phyloP scores from a whole-genome alignment of 1,140 invertebrate species.

The Calliphora vicina region DNA sequence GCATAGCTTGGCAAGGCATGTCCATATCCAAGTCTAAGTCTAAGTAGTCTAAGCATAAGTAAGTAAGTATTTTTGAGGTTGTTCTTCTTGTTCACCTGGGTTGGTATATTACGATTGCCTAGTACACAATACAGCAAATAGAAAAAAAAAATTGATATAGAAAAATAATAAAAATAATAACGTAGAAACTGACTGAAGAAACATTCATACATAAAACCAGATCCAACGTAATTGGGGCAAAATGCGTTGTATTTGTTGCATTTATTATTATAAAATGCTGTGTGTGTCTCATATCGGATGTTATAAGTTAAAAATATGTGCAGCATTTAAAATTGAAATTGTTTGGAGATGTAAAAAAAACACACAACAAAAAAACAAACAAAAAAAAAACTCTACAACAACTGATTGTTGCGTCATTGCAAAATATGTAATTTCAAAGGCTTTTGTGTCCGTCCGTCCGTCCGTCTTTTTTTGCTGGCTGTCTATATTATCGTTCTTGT shows the following conservation, averaged over 20 bases:
- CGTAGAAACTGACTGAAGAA: background rate
- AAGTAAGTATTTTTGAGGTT: constrained; percentile 1
- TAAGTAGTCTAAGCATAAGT: background rate
- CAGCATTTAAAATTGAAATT: constrained; percentile 28
- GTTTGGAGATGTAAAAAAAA: background rate
- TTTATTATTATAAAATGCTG: background rate
- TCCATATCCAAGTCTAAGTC: background rate
- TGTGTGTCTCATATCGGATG: constrained; percentile 21
- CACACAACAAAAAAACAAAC: background rate
- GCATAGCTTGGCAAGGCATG: constrained; percentile 16
- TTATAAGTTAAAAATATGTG: background rate
- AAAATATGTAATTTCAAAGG: background rate
- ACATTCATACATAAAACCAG: constrained; percentile 10
- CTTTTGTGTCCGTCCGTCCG: background rate
- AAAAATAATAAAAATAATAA: background rate
- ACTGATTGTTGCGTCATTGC: constrained; percentile 19
- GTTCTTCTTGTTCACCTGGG: constrained; percentile 19
- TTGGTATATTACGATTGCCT: constrained; percentile 25
- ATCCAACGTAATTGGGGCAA: constrained; percentile 26
- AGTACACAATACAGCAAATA: background rate
- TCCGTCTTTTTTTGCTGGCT: background rate
- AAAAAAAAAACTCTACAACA: background rate
- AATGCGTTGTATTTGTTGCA: constrained; percentile 16
- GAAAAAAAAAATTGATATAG: too few relatives aligned
- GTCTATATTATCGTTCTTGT: background rate